phyloP scores from a whole-genome alignment of 92 coral and sea anemone genomes.

The Palythoa heliodiscus region DNA sequence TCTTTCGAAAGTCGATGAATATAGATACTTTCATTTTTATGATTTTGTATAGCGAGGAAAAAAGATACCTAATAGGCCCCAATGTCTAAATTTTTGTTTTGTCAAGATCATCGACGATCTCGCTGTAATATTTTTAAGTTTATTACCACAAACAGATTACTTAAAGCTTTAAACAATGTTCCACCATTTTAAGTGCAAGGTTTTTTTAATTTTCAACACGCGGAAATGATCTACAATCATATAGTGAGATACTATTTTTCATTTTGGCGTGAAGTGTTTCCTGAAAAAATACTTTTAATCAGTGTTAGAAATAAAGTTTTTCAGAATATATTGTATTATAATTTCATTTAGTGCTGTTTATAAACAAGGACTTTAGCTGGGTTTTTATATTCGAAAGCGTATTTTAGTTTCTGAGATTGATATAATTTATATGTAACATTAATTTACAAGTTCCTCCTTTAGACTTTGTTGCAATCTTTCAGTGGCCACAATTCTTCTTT shows the following conservation, averaged over 20 bases:
- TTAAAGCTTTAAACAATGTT: not conserved
- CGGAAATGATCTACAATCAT: not conserved
- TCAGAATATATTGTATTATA: no score
- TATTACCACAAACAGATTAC: constrained; percentile 15
- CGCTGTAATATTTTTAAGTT: not conserved
- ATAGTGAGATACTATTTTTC: not conserved
- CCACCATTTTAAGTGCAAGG: not conserved
- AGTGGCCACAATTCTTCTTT: no score
- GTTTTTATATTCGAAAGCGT: no score
- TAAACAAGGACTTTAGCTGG: no score
- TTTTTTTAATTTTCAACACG: not conserved
- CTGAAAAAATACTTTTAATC: no score
- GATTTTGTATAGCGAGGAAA: not conserved
- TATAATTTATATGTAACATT: no score
- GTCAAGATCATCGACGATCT: not conserved
- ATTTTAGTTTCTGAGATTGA: no score
- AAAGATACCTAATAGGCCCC: not conserved
- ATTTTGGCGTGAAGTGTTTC: not conserved
- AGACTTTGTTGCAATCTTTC: no score
- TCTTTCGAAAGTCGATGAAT: not conserved
- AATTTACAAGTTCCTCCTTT: no score
- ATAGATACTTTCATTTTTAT: not conserved
- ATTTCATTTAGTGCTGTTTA: no score
- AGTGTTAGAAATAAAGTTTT: no score
- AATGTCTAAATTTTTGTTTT: no score